Evolutionary conservation across 2,113 vertebrate genomes (phyloP), one percentile per base, ranked within the genome.

Genomic region (Potamarius usumacintae): DNA sequence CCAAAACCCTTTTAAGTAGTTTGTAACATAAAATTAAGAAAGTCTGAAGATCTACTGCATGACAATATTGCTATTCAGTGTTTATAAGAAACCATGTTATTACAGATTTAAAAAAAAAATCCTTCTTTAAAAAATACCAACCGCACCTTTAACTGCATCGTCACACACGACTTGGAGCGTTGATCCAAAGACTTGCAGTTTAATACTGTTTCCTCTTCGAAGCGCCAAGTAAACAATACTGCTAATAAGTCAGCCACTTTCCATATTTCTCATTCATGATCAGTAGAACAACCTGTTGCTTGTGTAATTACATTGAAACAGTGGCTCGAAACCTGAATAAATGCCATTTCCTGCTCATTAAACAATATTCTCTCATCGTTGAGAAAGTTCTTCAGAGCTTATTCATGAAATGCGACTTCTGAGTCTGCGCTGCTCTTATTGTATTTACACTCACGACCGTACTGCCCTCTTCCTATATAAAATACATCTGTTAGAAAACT

Each of bases 61-160:
- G 10, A 7, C 42, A 50, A 83, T 27, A 67, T 18, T 9, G 10
- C 5, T 10, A 27, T 67, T 83, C 34, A 42, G 7, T 34, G 5
- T 81, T 62, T 63, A 22, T 48, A 48, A 82, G 4, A 60, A 62
- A 42, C 34, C 42, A 42, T 42, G 3, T 57, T 12, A 65, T 65
- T 65, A 82, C 2, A 65, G 20, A 1, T 7, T 42, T 18, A 82
- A 63, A 62, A 30, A 42, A 65, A 72, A 48, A 67, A 67, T n/a
- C 18, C 60, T 22, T 72, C 34, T 74, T 78, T 78, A 42, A 11
- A 42, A 81, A 30, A 10, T 60, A 42, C n/a, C n/a, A 27, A 58
- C n/a, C 42, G 53, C 79, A 80, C 52, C 55, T 20, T 81, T 81
- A 77, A 79, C 85, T 69, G 76, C 85, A 87, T 82, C 60, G 67